Conservation (phyloP, 2,113 vertebrate genomes). For the Eulemur rufifrons region DNA sequence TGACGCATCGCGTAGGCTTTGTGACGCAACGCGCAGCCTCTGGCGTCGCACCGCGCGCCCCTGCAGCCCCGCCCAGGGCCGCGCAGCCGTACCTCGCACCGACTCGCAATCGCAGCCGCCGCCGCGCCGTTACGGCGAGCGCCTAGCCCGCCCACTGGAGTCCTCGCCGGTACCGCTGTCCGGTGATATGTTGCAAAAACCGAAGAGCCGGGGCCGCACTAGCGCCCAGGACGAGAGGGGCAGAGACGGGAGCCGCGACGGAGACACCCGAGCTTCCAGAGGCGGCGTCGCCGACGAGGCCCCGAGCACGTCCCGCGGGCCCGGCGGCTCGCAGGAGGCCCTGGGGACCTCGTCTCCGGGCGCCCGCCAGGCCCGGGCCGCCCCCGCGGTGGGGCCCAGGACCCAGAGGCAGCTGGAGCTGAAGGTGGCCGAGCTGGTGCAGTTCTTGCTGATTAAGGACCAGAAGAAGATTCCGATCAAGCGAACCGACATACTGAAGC, state of each 20-base stretch:
- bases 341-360: neutral
- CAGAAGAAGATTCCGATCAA: slow-evolving; percentile 93
- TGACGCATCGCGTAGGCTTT: neutral
- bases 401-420: slow-evolving; percentile 71
- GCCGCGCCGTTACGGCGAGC: neutral
- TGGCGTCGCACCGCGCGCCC: neutral
- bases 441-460: slow-evolving; percentile 92
- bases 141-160: rapidly evolving
- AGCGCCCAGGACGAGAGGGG: neutral
- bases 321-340: neutral
- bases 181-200: slow-evolving; percentile 34
- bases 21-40: neutral
- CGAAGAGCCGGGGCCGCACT: neutral
- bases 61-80: neutral
- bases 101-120: neutral
- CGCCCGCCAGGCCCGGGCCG: neutral
- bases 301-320: slow-evolving; percentile 20
- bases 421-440: slow-evolving; percentile 90
- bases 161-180: rapidly evolving
- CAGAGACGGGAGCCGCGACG: neutral
- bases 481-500: slow-evolving; percentile 86
- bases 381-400: neutral
- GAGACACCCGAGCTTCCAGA: neutral
- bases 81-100: rapidly evolving
- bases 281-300: slow-evolving; percentile 8